Conservation (phyloP, 2,888 invertebrate species). For the Tortricodes alternella region DNA sequence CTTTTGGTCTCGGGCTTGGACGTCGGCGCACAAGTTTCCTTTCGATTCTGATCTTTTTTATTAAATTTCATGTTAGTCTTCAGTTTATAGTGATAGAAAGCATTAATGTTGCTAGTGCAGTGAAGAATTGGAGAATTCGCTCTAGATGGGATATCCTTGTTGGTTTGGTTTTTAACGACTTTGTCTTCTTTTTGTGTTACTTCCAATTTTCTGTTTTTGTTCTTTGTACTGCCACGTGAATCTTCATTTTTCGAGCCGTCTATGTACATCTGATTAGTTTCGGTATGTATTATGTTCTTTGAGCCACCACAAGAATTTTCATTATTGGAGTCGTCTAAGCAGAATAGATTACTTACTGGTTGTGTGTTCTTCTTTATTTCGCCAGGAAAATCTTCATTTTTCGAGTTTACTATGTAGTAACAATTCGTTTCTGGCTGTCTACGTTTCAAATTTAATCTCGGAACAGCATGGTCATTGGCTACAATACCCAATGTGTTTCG, state of each 20-base stretch:
- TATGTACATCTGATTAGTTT: not conserved
- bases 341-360: not conserved
- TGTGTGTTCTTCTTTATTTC: too few relatives aligned
- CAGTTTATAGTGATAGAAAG: not conserved
- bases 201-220: not conserved
- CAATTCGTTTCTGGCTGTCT: not conserved
- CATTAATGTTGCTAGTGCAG: not conserved
- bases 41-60: not conserved
- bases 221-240: not conserved
- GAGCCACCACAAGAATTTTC: not conserved
- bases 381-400: not conserved
- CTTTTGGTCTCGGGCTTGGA: not conserved
- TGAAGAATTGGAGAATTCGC: slow-evolving; percentile 6
- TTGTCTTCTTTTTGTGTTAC: not conserved
- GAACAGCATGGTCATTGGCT: not conserved
- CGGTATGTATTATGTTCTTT: not conserved
- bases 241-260: not conserved
- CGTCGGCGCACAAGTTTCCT: not conserved
- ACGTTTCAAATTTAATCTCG: slow-evolving; percentile 3
- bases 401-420: not conserved
- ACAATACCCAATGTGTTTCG: not conserved
- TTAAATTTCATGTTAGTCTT: not conserved
- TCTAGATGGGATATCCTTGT: not conserved
- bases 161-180: not conserved
- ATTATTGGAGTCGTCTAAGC: not conserved